These are phyloP conservation scores for Recurvirostra avosetta DNA, from an alignment of 2,113 vertebrate species.

Conservation along the genomic window DNA sequence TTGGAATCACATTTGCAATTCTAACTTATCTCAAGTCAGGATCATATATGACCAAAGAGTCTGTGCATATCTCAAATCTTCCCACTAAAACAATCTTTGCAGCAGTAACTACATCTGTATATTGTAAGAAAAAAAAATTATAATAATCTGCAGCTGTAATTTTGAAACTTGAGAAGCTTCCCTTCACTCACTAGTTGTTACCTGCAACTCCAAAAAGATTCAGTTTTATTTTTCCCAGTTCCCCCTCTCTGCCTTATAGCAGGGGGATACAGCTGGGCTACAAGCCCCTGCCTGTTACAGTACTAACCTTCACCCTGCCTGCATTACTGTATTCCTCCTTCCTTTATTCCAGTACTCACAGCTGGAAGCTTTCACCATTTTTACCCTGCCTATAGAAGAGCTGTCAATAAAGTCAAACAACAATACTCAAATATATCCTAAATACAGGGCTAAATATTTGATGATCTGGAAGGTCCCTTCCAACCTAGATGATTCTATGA, in stretches of 20 bases:
- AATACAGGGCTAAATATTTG: not conserved
- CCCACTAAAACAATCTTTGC: not conserved
- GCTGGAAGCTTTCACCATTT: not conserved
- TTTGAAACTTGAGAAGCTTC: not conserved
- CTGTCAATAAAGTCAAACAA: not conserved
- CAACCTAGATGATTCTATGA: too few relatives aligned
- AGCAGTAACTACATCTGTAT: not conserved
- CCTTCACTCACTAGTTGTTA: not conserved
- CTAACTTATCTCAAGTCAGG: not conserved
- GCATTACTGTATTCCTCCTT: not conserved
- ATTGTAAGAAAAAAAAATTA: fast-evolving
- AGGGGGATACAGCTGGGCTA: not conserved
- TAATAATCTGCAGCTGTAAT: fast-evolving
- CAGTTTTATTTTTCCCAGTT: not conserved
- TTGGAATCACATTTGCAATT: not conserved
- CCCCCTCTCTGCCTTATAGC: not conserved
- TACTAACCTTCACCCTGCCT: not conserved
- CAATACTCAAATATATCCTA: not conserved
- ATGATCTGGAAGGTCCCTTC: not conserved
- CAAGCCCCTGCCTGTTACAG: not conserved
- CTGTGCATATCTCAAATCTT: not conserved
- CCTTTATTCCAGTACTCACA: not conserved
- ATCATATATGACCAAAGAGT: not conserved
- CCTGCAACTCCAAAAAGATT: not conserved
- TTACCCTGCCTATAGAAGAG: not conserved